Evolutionary conservation across 1,140 invertebrate genomes (phyloP), one percentile per base, ranked within the genome.

Genomic region (Hyposmocoma kahamanoa): DNA sequence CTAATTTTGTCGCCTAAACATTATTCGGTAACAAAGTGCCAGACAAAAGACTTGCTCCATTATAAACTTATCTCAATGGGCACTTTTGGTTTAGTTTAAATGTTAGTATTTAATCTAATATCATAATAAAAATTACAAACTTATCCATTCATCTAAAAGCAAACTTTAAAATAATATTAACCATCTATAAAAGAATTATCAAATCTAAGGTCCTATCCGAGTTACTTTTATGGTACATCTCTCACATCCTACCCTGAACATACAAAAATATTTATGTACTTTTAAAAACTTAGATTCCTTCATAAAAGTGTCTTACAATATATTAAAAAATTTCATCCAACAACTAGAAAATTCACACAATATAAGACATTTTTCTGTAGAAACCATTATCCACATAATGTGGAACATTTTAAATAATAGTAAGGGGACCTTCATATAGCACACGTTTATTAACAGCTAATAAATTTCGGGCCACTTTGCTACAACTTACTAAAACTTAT

Each of bases 11-110:
- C 61, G 77, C 82, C 82, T 82, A 82, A 84, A 83, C 73, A 79
- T 82, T 75, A 79, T 73, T 66, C 54, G 57, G 72, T 63, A 80
- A 83, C 81, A 82, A 82, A 69, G 79, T 75, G 73, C 76, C 47
- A 39, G 72, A 78, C 81, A 80, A 83, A 80, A 76, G 75, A 67
- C 71, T 80, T 72, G 73, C 71, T 56, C 50, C 64, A 72, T 79
- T 80, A 72, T 86, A 85, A 86, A 87, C 77, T 86, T 84, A 87
- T 84, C 72, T 84, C 84, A 87, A 86, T 86, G 84, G 86, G 86
- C 86, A 87, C 86, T 87, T 87, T 86, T 85, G 86, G 86, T 87
- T 86, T 87, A 84, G 75, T 86, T 81, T 85, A 79, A n/a, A 81
- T 80, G 78, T 86, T 87, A 84, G 75, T 80, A 75, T 81, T 82